Base-by-base conservation (phyloP, 2,113 vertebrate species). In the Oreochromis spilurus region DNA sequence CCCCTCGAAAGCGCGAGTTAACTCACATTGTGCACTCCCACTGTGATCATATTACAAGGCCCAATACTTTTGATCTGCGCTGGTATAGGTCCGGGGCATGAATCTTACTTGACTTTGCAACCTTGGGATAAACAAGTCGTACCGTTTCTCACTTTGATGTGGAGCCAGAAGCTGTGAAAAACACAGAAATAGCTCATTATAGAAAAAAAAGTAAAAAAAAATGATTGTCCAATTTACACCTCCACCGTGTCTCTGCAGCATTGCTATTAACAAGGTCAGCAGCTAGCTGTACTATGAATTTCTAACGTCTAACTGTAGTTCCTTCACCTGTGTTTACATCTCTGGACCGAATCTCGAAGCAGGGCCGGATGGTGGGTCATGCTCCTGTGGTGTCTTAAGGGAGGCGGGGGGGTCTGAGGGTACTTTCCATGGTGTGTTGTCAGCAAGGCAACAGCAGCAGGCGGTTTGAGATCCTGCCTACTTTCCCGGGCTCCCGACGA, bases 31-130 rank as follows among this genome's bases (percentile, higher is more conserved):
- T 93, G 88, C 91, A 90, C 94, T 94, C 93, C 93, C 94, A 89
- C 94, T 94, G 93, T 36, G 94, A 95, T 94, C 91, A 70, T 90
- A 92, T 94, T 94, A 95, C 91, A 92, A 91, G 88, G 91, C 90
- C 91, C 86, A 67, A 85, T 92, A 94, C 92, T 94, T 95, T 93
- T 95, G 94, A 95, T 95, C 92, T 94, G 48, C 16, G 52, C 55
- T 50, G 45, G 24, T 87, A 77, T 87, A 86, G 83, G 93, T 94
- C 89, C 75, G 26, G 91, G 93, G 88, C 86, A 91, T 62, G 87
- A 1, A 84, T 91, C 91, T 88, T 84, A 88, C 89, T 91, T 92
- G 92, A 92, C 92, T 92, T 87, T 90, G 85, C 86, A 91, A 92
- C 88, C 92, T 94, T 88, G 81, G 88, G 84, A 92, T 77, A 79